Evolutionary conservation across 2,888 invertebrate genomes (phyloP).

Genomic region (Nemurella pictetii): DNA sequence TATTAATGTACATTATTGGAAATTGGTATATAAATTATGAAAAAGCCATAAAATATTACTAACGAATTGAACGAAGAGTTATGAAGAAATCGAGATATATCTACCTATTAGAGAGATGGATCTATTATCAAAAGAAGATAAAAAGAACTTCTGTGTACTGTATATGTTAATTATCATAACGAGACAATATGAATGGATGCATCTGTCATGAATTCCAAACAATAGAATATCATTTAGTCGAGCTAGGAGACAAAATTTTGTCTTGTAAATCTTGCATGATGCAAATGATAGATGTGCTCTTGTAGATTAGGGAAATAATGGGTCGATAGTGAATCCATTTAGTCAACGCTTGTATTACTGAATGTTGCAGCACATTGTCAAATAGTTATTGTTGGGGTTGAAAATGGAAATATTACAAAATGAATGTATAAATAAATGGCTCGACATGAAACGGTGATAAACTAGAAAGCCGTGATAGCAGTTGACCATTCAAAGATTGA

Average conservation of each 20-base stretch:
- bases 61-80: background rate
- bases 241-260: background rate
- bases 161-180: conserved; percentile 39
- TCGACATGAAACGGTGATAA: conserved; percentile 2
- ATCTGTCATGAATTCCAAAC: conserved; percentile 37
- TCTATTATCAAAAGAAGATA: background rate
- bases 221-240: background rate
- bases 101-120: background rate
- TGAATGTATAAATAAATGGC: conserved; percentile 6
- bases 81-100: background rate
- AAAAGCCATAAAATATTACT: background rate
- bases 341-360: conserved; percentile 31
- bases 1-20: background rate
- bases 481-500: background rate
- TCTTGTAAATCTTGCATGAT: conserved; percentile 13
- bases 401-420: background rate
- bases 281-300: conserved; percentile 8
- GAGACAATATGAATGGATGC: conserved; percentile 39
- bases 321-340: background rate
- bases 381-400: conserved; percentile 7
- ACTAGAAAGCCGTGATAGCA: background rate
- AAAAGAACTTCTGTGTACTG: conserved; percentile 28
- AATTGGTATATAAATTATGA: background rate
- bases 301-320: background rate
- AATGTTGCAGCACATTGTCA: conserved; percentile 11